Evolutionary conservation across 2,888 invertebrate genomes (phyloP), one percentile per base, ranked within the genome.

Genomic region (Agriotes lineatus): DNA sequence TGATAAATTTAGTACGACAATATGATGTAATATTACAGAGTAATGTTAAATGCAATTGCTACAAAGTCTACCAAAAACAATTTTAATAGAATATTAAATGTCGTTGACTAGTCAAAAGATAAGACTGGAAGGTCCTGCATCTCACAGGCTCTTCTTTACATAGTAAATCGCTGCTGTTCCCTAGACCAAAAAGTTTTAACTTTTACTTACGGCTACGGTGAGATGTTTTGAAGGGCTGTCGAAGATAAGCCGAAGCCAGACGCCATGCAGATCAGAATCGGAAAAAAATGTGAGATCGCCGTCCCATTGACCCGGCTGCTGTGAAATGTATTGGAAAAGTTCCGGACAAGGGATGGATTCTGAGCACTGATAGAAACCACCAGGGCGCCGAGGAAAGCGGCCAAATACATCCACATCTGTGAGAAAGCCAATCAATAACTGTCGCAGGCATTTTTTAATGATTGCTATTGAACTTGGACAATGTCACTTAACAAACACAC

Each of bases 201-300:
- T n/a, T n/a, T n/a, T n/a, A n/a, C 76, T 77, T 76, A 80, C 80
- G 33, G 67, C 69, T 10, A 74, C 75, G 14, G 62, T 60, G 19
- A 79, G 42, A 18, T 70, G 35, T 10, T 66, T 67, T 9, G 77
- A 57, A 16, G 73, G 61, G 35, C 66, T 68, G 56, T 79, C 76
- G 65, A 80, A 79, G 22, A 78, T 67, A 42, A 80, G 63, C 35
- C 80, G 72, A 54, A 77, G 68, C 80, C 80, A 81, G 18, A 79
- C 66, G 18, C 81, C 81, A 22, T 75, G 71, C 10, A 81, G 73
- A 56, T 78, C 76, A 19, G 73, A 67, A 20, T 78, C 77, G 14
- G 78, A 72, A 50, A 72, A 57, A 22, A 79, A 62, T 44, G 74
- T 71, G 10, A 80, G 44, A 18, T 67, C 74, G 60, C 77, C 80